phyloP scores from a whole-genome alignment of 2,113 vertebrate species.

The Serilophus lunatus region DNA sequence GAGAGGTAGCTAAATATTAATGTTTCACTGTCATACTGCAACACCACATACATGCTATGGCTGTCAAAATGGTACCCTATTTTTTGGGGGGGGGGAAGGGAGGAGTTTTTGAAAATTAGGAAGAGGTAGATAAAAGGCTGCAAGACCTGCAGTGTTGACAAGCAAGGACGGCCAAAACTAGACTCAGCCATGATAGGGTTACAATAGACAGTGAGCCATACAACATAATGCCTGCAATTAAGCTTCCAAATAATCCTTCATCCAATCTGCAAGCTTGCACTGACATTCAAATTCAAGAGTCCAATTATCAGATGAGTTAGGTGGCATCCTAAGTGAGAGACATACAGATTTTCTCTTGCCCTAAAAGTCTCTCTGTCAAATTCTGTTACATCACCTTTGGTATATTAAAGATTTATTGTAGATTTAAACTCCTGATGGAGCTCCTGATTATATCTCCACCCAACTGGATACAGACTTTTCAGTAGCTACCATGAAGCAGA shows the following conservation, averaged over 20 bases:
- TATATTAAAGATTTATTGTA: neutral
- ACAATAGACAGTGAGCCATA: neutral
- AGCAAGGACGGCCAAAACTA: neutral
- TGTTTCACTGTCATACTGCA: neutral
- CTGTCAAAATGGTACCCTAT: neutral
- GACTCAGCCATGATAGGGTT: neutral
- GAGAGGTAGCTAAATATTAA: neutral
- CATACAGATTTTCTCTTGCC: neutral
- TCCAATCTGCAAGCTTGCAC: neutral
- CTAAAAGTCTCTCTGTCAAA: neutral
- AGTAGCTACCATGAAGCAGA: neutral
- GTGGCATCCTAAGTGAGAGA: neutral
- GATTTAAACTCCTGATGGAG: neutral
- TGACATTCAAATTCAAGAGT: neutral
- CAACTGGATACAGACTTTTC: neutral
- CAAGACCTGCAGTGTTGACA: neutral
- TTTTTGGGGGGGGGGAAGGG: neutral
- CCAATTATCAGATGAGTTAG: neutral
- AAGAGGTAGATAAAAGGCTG: neutral
- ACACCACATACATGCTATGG: neutral
- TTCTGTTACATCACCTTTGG: neutral
- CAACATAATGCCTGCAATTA: neutral
- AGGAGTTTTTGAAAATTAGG: neutral
- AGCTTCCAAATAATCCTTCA: neutral
- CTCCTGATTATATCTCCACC: neutral